phyloP scores from a whole-genome alignment of 2,113 vertebrate species.

The Nansenia antarctica region DNA sequence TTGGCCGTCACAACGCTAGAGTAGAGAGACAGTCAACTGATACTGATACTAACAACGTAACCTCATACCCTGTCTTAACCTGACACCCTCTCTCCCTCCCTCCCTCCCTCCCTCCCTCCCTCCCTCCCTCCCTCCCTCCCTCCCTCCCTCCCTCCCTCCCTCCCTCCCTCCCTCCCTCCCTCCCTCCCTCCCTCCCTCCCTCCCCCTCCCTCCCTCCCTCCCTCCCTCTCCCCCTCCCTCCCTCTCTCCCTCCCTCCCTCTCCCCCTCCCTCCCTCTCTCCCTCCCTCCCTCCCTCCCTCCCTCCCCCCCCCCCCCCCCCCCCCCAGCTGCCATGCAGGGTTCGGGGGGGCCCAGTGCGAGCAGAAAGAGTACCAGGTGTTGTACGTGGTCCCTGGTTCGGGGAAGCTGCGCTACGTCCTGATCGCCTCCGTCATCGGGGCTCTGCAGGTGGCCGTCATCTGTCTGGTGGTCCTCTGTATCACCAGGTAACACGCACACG shows the following conservation, averaged over 20 bases:
- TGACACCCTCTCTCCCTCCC: too few species aligned
- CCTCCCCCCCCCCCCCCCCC: slow-evolving; percentile 23
- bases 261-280: neutral
- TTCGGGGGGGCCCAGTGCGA: slow-evolving; percentile 97
- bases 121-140: neutral
- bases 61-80: too few species aligned
- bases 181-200: neutral
- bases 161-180: neutral
- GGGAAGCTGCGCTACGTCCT: slow-evolving; percentile 97
- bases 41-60: too few species aligned
- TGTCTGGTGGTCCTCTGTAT: slow-evolving; percentile 99
- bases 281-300: too few species aligned
- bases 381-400: slow-evolving; percentile 96
- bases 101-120: neutral
- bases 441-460: slow-evolving; percentile 98
- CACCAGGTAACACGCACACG: slow-evolving; percentile 81
- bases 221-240: too few species aligned
- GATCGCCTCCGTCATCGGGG: slow-evolving; percentile 98
- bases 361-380: slow-evolving; percentile 97
- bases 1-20: too few species aligned
- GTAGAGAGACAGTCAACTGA: too few species aligned
- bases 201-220: neutral
- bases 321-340: slow-evolving; percentile 92
- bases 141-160: neutral
- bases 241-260: slow-evolving; percentile 24